Evolutionary conservation across 2,797 vertebrate species (phyloP).

Genomic region (Hoplostethus mediterraneus): DNA sequence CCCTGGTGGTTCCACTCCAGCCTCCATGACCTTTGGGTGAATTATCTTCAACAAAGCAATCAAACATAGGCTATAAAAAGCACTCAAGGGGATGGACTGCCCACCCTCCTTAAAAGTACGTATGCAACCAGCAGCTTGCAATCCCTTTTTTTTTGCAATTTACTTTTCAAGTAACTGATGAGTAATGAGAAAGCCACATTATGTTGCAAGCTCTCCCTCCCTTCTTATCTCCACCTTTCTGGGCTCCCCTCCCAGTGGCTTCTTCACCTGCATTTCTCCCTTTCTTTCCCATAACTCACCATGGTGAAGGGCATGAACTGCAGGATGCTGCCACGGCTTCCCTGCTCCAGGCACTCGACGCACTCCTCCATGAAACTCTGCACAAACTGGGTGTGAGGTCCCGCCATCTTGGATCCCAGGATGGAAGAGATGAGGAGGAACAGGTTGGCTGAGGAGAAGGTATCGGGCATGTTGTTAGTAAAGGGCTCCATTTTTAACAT

Average conservation of each 20-base stretch:
- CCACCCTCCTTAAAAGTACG: not conserved
- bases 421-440: constrained; percentile 96
- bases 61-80: too few relatives aligned
- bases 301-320: constrained; percentile 99
- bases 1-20: too few relatives aligned
- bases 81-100: too few relatives aligned
- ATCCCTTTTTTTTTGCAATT: too few relatives aligned
- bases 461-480: not conserved
- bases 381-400: constrained; percentile 97
- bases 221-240: constrained; percentile 2
- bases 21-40: not conserved
- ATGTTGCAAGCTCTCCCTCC: not conserved
- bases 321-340: constrained; percentile 92
- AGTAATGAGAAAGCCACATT: not conserved
- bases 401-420: constrained; percentile 92
- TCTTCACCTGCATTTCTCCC: not conserved
- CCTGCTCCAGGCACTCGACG: constrained; percentile 95
- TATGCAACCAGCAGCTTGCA: not conserved
- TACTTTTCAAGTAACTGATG: not conserved
- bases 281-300: constrained; percentile 81
- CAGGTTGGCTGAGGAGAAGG: constrained; percentile 88
- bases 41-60: not conserved
- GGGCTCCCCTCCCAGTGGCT: not conserved
- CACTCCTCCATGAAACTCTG: constrained; percentile 99
- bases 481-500: not conserved